Evolutionary conservation across 2,113 vertebrate genomes (phyloP), one percentile per base, ranked within the genome.

Genomic region (Romanogobio albipinnatus): DNA sequence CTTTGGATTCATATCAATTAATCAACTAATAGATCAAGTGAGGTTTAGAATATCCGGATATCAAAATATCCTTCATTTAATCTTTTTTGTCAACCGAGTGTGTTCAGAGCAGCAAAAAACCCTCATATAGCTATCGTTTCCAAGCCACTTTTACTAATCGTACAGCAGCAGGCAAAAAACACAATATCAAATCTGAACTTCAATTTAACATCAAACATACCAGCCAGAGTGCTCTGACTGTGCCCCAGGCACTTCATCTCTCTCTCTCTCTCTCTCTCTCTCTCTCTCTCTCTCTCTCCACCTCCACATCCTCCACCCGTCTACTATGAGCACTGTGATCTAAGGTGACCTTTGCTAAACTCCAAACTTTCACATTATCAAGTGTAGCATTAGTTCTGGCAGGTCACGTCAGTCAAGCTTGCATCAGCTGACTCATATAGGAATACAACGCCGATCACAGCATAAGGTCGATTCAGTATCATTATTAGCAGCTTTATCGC

Each of bases 271-370:
- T 47, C 86, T 90, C 91, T 89, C 92, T 86, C 91, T 91, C 75
- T n/a, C n/a, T 90, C 91, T 88, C 91, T 90, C 91, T 88, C 91
- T n/a, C 36, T 39, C 36, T 80, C 45, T 90, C 89, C 89, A 88
- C 51, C 81, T 87, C 82, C 85, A 64, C 73, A 86, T 75, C 39
- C 33, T 26, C 59, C 36, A 59, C 39, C 43, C 85, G 11, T 15
- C 45, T 29, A 58, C 29, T 58, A 9, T 26, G 81, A 24, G 66
- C 43, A 33, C 66, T 71, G 81, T 71, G 64, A 73, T 82, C 29
- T 17, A 39, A 26, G 19, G 47, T 58, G 47, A 82, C 81, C 66
- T 82, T 68, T 82, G 64, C 66, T 43, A 73, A 71, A 81, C 36
- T 81, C 17, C 45, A 49, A 81, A 81, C 9, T 43, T 71, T 82